Evolutionary conservation across 2,113 vertebrate species (phyloP).

Genomic region (Melanotaenia duboulayi): DNA sequence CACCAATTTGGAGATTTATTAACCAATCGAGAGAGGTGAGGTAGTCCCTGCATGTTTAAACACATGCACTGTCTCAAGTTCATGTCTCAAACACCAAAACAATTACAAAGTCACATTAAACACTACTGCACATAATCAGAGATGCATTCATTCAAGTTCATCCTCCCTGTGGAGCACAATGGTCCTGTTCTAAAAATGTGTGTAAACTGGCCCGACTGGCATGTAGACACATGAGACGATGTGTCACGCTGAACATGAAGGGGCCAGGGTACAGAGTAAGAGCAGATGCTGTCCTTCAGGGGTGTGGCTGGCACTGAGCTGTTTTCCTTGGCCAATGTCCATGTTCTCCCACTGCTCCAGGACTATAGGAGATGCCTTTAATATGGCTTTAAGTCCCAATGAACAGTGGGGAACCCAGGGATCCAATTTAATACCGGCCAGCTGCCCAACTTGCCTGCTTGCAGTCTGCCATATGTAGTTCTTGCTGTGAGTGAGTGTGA

Average conservation of each 20-base stretch:
- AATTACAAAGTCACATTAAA: slow-evolving; percentile 31
- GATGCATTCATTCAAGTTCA: slow-evolving; percentile 59
- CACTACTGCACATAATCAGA: slow-evolving; percentile 33
- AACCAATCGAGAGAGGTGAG: slow-evolving; percentile 29
- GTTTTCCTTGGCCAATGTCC: slow-evolving; percentile 78
- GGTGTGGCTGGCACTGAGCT: slow-evolving; percentile 76
- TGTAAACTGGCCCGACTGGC: slow-evolving; percentile 40
- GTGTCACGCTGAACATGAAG: slow-evolving; percentile 63
- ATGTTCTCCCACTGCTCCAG: slow-evolving; percentile 67
- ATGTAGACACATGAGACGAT: slow-evolving; percentile 59
- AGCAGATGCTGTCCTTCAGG: slow-evolving; percentile 79
- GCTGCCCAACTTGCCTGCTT: slow-evolving; percentile 74
- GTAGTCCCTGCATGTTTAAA: slow-evolving; percentile 13
- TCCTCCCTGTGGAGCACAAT: slow-evolving; percentile 19
- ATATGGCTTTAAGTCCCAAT: slow-evolving; percentile 80
- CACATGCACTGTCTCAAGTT: neutral
- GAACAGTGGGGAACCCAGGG: slow-evolving; percentile 78
- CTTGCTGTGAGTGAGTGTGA: slow-evolving; percentile 42
- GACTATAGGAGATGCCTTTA: slow-evolving; percentile 80
- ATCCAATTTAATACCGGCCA: slow-evolving; percentile 85
- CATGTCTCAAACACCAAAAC: neutral
- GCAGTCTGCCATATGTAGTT: slow-evolving; percentile 71
- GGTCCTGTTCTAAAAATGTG: slow-evolving; percentile 35
- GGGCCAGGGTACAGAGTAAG: slow-evolving; percentile 53
- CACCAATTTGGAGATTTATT: slow-evolving; percentile 46